Percentiles rank a stretch among this genome's conserved stretches.
These are phyloP conservation scores for Contarinia nasturtii DNA, from an alignment of 1,140 invertebrate genomes.

Conservation along the genomic window DNA sequence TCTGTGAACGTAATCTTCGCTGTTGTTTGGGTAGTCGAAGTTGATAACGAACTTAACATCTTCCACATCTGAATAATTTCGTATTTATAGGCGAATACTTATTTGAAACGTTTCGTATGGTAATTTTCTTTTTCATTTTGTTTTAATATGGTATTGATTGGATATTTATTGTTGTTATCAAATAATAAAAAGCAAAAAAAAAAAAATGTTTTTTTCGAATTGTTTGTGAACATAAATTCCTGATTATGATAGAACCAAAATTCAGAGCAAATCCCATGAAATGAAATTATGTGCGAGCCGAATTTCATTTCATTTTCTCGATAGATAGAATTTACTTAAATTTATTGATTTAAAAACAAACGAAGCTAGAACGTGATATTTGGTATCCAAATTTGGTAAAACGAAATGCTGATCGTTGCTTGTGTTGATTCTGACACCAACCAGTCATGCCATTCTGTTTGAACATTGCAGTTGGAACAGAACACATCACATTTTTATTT, in stretches of 20 bases:
- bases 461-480: too few species aligned
- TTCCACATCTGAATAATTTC: conserved; percentile 74
- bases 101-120: conserved; percentile 2
- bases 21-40: conserved; percentile 97
- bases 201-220: too few species aligned
- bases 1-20: conserved; percentile 98
- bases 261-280: too few species aligned
- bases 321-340: too few species aligned
- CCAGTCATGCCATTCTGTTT: too few species aligned
- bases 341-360: too few species aligned
- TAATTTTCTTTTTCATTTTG: conserved; percentile 6
- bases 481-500: too few species aligned
- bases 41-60: conserved; percentile 99
- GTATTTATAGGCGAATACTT: conserved; percentile 5
- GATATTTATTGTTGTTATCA: conserved; percentile 1
- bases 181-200: background rate
- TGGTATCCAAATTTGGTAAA: background rate
- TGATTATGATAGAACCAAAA: too few species aligned
- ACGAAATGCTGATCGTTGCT: background rate
- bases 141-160: conserved; percentile 10
- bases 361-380: background rate
- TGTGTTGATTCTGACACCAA: too few species aligned
- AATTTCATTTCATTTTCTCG: too few species aligned
- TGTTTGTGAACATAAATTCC: too few species aligned
- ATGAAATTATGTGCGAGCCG: too few species aligned